Evolutionary conservation across 2,113 vertebrate genomes (phyloP).

Genomic region (Corythoichthys intestinalis): DNA sequence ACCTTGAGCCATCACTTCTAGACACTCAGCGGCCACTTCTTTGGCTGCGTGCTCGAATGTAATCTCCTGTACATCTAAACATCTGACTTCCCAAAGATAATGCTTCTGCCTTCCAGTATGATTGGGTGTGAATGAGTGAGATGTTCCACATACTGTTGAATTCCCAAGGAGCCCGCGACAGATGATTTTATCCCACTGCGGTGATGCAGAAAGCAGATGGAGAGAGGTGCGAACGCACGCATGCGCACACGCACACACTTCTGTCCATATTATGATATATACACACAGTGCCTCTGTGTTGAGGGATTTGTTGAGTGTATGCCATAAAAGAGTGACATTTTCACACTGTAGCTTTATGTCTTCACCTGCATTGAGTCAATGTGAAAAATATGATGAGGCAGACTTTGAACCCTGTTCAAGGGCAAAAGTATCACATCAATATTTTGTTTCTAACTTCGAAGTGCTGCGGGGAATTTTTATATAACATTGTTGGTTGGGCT

Average conservation of each 20-base stretch:
- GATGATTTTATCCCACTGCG: constrained; percentile 59
- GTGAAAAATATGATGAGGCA: background rate
- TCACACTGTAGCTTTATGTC: constrained; percentile 45
- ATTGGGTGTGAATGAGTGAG: constrained; percentile 52
- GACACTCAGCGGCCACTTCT: background rate
- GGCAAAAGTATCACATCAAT: background rate
- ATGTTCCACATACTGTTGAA: constrained; percentile 68
- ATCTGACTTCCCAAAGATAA: background rate
- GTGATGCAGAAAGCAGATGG: constrained; percentile 73
- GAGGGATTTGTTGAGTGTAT: constrained; percentile 55
- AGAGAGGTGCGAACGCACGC: constrained; percentile 26
- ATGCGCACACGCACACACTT: constrained; percentile 47
- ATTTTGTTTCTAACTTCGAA: no score
- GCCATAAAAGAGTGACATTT: constrained; percentile 57
- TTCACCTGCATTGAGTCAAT: constrained; percentile 8
- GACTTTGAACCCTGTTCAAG: background rate
- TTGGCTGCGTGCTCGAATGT: background rate
- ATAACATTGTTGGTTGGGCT: no score
- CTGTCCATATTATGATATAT: constrained; percentile 52
- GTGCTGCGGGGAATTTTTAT: no score
- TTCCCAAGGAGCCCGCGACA: constrained; percentile 68
- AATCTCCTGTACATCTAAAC: background rate
- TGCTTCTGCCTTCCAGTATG: background rate
- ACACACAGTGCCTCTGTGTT: constrained; percentile 22
- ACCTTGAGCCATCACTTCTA: background rate